Percentiles rank a stretch among this genome's conserved stretches.
phyloP scores from a whole-genome alignment of 2,113 vertebrate genomes.

The Crotalus helleri region DNA sequence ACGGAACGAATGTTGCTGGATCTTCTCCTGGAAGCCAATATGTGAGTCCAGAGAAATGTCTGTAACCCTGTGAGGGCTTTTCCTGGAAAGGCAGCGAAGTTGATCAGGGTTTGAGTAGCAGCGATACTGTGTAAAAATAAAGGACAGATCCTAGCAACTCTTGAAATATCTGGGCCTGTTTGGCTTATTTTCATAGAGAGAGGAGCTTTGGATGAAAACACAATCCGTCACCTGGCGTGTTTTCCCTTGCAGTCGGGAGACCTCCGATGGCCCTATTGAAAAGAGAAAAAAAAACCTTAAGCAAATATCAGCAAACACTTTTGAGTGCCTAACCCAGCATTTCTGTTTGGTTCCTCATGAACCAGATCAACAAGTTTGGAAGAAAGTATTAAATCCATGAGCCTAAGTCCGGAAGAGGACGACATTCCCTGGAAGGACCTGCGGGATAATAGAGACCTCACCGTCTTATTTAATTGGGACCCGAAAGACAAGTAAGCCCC shows the following conservation, averaged over 20 bases:
- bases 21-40: constrained; percentile 92
- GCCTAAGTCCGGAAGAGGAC: constrained; percentile 90
- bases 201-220: neutral
- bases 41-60: constrained; percentile 75
- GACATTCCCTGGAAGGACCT: constrained; percentile 94
- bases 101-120: too few relatives aligned
- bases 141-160: neutral
- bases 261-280: neutral
- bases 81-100: neutral
- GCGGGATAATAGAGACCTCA: constrained; percentile 93
- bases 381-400: constrained; percentile 95
- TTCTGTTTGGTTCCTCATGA: neutral
- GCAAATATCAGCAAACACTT: too few relatives aligned
- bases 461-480: constrained; percentile 91
- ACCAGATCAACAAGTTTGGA: constrained; percentile 87
- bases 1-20: constrained; percentile 95
- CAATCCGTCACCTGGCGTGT: neutral
- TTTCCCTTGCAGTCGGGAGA: neutral
- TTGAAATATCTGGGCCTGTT: neutral
- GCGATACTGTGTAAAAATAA: neutral
- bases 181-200: neutral
- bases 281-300: neutral
- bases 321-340: neutral
- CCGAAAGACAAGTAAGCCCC: constrained; percentile 82
- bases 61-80: too few relatives aligned